These are phyloP conservation scores for Spea hammondii DNA, from an alignment of 2,797 vertebrate genomes.

Conservation along the genomic window DNA sequence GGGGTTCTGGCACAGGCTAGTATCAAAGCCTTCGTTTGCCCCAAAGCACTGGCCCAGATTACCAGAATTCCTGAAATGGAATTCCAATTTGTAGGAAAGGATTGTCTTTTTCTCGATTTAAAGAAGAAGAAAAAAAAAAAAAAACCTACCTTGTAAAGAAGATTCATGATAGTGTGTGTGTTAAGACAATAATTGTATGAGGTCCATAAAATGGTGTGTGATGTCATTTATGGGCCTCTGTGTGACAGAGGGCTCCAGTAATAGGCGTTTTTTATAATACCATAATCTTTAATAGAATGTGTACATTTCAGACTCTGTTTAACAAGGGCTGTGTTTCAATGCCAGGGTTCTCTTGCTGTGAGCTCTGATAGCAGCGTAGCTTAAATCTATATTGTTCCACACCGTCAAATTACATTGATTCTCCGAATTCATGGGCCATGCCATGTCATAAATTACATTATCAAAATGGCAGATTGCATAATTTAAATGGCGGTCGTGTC, in stretches of 20 bases:
- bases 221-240: background rate
- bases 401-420: conserved; percentile 8
- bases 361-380: no score
- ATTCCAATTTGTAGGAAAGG: no score
- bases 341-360: background rate
- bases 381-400: background rate
- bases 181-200: background rate
- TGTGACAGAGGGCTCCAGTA: background rate
- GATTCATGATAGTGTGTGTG: background rate
- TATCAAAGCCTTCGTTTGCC: no score
- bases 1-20: no score
- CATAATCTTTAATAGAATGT: background rate
- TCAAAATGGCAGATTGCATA: background rate
- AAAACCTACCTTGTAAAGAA: background rate
- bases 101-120: no score
- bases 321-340: background rate
- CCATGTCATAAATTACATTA: background rate
- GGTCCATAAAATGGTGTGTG: background rate
- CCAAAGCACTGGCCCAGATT: no score
- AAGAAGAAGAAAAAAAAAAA: no score
- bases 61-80: no score
- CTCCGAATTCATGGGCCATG: background rate
- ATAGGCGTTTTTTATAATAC: background rate
- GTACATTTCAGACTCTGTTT: background rate
- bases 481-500: background rate